Percentiles rank a stretch among this genome's conserved stretches.
Evolutionary conservation across 2,888 invertebrate species (phyloP).

Genomic region (Eupithecia exiguata): DNA sequence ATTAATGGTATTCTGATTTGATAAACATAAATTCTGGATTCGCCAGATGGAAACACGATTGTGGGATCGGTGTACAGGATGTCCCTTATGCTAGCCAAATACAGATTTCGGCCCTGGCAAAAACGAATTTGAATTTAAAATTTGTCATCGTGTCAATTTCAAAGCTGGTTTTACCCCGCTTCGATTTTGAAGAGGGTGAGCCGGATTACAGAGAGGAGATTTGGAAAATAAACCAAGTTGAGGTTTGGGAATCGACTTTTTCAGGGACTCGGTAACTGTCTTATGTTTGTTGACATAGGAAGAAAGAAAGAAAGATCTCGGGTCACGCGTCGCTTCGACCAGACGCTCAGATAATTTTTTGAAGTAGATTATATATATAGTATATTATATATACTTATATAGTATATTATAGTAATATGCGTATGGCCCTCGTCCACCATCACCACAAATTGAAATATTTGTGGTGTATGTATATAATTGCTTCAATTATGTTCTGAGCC

Average conservation of each 20-base stretch:
- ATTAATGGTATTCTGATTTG: slow-evolving; percentile 67
- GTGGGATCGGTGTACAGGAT: slow-evolving; percentile 13
- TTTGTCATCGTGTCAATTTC: slow-evolving; percentile 15
- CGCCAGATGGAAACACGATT: slow-evolving; percentile 52
- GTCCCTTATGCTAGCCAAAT: slow-evolving; percentile 1
- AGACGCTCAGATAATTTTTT: no score
- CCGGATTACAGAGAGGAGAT: background rate
- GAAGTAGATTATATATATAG: no score
- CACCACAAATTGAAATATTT: background rate
- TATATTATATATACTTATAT: no score
- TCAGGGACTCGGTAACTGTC: background rate
- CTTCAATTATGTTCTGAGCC: background rate
- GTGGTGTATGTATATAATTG: no score
- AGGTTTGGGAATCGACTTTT: background rate
- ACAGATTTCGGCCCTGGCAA: background rate
- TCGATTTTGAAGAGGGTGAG: slow-evolving; percentile 7
- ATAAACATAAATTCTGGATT: slow-evolving; percentile 60
- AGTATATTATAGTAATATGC: no score
- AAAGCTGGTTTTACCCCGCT: background rate
- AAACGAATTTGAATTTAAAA: slow-evolving; percentile 14
- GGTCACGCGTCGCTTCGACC: no score
- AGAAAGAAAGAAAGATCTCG: no score
- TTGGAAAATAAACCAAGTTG: background rate
- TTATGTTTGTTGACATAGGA: background rate
- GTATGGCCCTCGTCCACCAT: background rate